Evolutionary conservation across 1,140 invertebrate species (phyloP).

Genomic region (Eulimnadia texana): DNA sequence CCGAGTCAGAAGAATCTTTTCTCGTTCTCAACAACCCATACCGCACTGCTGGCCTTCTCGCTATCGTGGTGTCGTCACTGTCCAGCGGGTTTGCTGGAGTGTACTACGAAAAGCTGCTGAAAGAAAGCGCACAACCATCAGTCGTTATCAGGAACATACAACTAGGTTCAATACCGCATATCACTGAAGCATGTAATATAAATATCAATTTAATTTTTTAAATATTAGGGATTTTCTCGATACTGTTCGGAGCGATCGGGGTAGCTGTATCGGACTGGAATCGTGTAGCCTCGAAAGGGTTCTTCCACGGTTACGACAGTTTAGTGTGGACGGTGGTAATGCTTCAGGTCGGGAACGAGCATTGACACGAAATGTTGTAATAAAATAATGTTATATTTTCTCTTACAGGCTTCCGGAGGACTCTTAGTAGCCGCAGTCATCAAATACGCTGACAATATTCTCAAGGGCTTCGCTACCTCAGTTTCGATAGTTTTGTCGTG

Average conservation of each 20-base stretch:
- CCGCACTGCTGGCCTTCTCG: constrained; percentile 33
- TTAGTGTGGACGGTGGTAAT: constrained; percentile 35
- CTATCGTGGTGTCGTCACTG: constrained; percentile 41
- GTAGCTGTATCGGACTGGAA: constrained; percentile 35
- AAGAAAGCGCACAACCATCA: constrained; percentile 33
- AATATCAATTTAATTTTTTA: constrained; percentile 4
- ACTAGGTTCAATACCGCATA: constrained; percentile 29
- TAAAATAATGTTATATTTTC: neutral
- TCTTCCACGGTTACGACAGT: constrained; percentile 37
- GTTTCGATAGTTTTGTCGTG: constrained; percentile 42
- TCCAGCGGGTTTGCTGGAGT: constrained; percentile 50
- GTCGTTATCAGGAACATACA: constrained; percentile 47
- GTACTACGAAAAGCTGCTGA: constrained; percentile 51
- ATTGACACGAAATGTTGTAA: too few relatives aligned
- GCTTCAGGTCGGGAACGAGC: constrained; percentile 25
- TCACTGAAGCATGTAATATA: neutral
- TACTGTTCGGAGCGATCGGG: constrained; percentile 34
- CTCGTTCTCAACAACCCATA: neutral
- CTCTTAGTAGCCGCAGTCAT: constrained; percentile 35
- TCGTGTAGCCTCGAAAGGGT: constrained; percentile 32
- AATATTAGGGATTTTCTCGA: constrained; percentile 33
- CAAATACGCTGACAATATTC: constrained; percentile 42
- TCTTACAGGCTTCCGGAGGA: constrained; percentile 24
- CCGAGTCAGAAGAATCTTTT: neutral
- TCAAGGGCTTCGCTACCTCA: constrained; percentile 40